A percentile compares a stretch with the other conserved stretches of the same genome.
phyloP scores from a whole-genome alignment of 2,113 vertebrate genomes.

The Tupaia tana region DNA sequence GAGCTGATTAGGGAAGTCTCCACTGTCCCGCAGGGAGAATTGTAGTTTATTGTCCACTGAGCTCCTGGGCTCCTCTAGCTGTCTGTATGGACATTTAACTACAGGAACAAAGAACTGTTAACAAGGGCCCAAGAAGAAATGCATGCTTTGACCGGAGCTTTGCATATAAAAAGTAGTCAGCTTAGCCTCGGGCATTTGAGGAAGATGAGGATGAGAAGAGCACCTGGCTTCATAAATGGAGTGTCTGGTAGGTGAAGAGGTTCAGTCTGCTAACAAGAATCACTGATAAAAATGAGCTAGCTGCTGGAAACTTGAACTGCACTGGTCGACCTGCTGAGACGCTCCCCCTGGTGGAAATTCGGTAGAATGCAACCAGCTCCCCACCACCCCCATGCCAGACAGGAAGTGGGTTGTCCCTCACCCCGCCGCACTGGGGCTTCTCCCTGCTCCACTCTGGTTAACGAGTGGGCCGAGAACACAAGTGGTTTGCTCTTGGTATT shows the following conservation, averaged over 20 bases:
- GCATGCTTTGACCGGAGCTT: not conserved
- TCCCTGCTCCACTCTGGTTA: too few species aligned
- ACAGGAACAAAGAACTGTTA: not conserved
- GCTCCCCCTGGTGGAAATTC: slow-evolving; percentile 49
- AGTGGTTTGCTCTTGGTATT: not conserved
- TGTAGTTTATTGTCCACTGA: rapidly evolving
- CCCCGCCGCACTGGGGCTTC: too few species aligned
- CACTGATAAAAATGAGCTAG: not conserved
- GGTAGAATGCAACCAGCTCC: not conserved
- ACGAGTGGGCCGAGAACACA: not conserved
- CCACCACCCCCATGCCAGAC: not conserved
- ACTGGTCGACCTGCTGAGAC: not conserved
- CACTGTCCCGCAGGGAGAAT: not conserved
- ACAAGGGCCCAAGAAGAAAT: not conserved
- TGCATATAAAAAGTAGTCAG: not conserved
- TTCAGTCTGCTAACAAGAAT: not conserved
- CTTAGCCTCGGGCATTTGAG: not conserved
- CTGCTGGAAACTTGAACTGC: not conserved
- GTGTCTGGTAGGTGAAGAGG: not conserved
- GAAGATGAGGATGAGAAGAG: not conserved
- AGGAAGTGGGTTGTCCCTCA: not conserved
- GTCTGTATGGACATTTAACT: not conserved
- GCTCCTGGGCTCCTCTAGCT: not conserved
- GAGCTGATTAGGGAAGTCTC: not conserved
- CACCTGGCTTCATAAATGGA: not conserved